Base-by-base conservation (phyloP, 2,113 vertebrate genomes). In the Cinclus mexicanus region DNA sequence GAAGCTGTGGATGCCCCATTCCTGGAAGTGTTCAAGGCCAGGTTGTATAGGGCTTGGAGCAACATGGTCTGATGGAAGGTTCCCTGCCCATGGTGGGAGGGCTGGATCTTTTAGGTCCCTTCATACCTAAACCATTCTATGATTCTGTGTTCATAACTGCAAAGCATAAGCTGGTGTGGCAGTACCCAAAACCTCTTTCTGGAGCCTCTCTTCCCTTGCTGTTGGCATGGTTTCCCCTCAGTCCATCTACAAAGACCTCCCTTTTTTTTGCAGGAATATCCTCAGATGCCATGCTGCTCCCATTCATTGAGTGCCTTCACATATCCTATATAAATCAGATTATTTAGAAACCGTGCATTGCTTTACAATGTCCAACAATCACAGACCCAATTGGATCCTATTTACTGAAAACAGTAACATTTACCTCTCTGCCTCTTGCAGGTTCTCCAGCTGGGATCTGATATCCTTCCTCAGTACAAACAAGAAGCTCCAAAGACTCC, bases 401-500 rank as follows among this genome's bases (percentile, higher is more conserved):
- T 23, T 41, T 25, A n/a, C 14, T 31, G 22, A 59, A 56, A 94
- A 22, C 47, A 18, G 9, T 39, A 65, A 90, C 17, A 24, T 76
- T 69, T 79, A 17, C 28, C 49, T 57, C 59, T 72, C 53, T 97
- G 35, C 93, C 53, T 90, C n/a, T 95, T 92, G 25, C 95, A 99
- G 99, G 99, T 99, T 90, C 97, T 99, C 77, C 99, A 99, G 96
- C 98, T 99, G 60, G 99, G 99, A 89, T 99, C 99, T 11, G 99
- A 99, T 97, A 99, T 99, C 92, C 99, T 99, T 94, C 99, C 99
- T 37, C 99, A 99, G 97, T 99, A 99, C 96, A 99, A 99, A 61
- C 99, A 99, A 98, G 99, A 99, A 98, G 99, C 99, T 29, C 99
- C 99, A 70, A 99, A 99, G 98, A 99, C 99, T 9, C 99, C 99